Conservation (phyloP, 1,140 invertebrate species). For the Drosophila virilis region DNA sequence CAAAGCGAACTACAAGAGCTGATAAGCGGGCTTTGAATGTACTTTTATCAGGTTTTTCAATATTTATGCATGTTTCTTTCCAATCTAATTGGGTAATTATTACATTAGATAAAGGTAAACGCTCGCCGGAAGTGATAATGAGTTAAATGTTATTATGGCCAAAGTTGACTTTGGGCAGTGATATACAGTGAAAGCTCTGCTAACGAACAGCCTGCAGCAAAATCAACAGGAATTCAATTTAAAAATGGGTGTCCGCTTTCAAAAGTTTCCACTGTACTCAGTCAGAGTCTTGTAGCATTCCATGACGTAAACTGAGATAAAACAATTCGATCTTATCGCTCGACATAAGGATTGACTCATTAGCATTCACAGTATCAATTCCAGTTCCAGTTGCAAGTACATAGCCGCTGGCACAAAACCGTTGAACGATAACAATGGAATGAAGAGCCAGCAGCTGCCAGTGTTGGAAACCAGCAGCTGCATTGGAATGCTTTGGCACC, state of each 20-base stretch:
- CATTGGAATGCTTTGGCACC: slow-evolving; percentile 35
- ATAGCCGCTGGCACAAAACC: neutral
- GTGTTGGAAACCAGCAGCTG: slow-evolving; percentile 24
- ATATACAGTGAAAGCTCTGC: slow-evolving; percentile 1
- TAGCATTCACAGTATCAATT: slow-evolving; percentile 19
- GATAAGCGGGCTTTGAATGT: neutral
- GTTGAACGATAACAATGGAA: slow-evolving; percentile 34
- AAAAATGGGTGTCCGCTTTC: neutral
- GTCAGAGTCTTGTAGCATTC: slow-evolving; percentile 46
- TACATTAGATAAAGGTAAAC: slow-evolving; percentile 5
- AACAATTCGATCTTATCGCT: slow-evolving; percentile 64
- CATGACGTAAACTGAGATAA: slow-evolving; percentile 67
- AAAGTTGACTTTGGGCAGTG: slow-evolving; percentile 13
- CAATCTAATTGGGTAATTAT: neutral
- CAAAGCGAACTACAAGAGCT: neutral
- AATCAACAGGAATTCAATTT: neutral
- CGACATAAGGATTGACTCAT: slow-evolving; percentile 1
- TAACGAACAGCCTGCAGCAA: neutral
- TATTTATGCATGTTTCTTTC: neutral
- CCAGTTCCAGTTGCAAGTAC: neutral
- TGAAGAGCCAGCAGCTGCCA: slow-evolving; percentile 46
- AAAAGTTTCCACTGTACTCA: neutral
- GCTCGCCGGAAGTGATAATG: slow-evolving; percentile 19
- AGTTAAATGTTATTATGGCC: slow-evolving; percentile 26
- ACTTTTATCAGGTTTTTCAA: slow-evolving; percentile 8